A percentile compares a stretch with the other conserved stretches of the same genome.
These are phyloP conservation scores for Aleiodes sp. DNA, from an alignment of 1,140 invertebrate genomes.

Conservation along the genomic window DNA sequence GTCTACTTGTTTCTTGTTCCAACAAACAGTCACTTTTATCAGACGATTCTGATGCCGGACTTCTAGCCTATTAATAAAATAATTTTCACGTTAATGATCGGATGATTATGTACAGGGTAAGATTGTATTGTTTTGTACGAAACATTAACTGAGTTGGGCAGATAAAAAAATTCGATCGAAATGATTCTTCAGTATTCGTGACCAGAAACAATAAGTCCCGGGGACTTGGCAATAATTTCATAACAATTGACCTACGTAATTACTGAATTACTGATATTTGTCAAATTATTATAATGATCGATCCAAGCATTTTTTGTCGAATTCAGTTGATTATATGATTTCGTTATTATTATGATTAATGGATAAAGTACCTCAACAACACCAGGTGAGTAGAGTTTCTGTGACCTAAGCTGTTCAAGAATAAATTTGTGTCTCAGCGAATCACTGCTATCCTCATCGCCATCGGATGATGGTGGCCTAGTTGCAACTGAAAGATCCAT, in stretches of 20 bases:
- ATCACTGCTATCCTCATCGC: conserved; percentile 59
- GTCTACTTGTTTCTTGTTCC: conserved; percentile 49
- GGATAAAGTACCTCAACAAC: conserved; percentile 52
- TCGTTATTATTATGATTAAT: conserved; percentile 20
- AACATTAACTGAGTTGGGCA: no score
- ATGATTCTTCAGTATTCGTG: no score
- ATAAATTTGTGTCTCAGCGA: conserved; percentile 63
- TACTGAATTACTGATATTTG: no score
- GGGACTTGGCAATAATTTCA: no score
- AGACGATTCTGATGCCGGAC: conserved; percentile 62
- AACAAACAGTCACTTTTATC: conserved; percentile 57
- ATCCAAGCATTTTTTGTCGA: no score
- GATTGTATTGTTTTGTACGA: neutral
- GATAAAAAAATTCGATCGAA: no score
- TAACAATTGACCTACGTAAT: no score
- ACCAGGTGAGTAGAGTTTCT: conserved; percentile 60
- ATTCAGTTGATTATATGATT: neutral
- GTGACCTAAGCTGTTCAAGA: conserved; percentile 59
- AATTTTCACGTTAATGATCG: neutral
- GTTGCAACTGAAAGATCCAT: conserved; percentile 63
- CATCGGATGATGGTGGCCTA: conserved; percentile 58
- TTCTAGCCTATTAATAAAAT: conserved; percentile 48
- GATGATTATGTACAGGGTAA: neutral
- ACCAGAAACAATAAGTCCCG: no score
- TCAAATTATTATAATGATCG: no score